Base-by-base conservation (phyloP, 2,797 vertebrate species). In the Chaetophractus vellerosus region DNA sequence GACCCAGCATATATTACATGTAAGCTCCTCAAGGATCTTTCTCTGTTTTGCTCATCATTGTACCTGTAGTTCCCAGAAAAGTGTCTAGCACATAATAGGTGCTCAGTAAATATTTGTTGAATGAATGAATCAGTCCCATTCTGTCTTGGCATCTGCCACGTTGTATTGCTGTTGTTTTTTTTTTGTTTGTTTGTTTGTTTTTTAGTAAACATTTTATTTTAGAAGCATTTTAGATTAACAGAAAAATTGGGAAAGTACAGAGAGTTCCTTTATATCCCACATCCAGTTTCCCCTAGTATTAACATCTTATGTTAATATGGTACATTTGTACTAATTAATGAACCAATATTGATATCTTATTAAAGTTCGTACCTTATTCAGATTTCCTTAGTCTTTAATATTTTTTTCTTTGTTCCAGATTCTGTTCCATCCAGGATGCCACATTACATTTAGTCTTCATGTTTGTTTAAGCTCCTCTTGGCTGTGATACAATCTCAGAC, bases 81-180 rank as follows among this genome's bases (percentile, higher is more conserved):
- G 23, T 69, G 61, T 75, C 41, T 36, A 50, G 36, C 31, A 36
- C 12, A 50, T 78, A 63, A 52, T 59, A 76, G 52, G 33, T 45
- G 68, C 19, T 93, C 61, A 76, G 33, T 55, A 87, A 69, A 18
- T 89, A 83, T 41, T 93, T 83, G 61, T 26, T 50, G 50, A 89
- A 55, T 69, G 23, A 79, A 66, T 69, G 21, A 72, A 28, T 71
- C n/a, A 50, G 45, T 83, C n/a, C 71, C 38, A 59, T 85, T 83
- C 79, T 76, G 23, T 85, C 26, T 88, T 88, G 45, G 41, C 71
- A 61, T 72, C 79, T 91, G 52, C 33, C 45, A 41, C 36, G 12
- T 80, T 87, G 12, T 80, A 69, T 50, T 82, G 55, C 28, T 64
- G 28, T 31, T 64, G 1, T 55, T 38, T 55, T 55, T 72, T n/a